phyloP scores from a whole-genome alignment of 2,113 vertebrate species.

The Lasiurus borealis region DNA sequence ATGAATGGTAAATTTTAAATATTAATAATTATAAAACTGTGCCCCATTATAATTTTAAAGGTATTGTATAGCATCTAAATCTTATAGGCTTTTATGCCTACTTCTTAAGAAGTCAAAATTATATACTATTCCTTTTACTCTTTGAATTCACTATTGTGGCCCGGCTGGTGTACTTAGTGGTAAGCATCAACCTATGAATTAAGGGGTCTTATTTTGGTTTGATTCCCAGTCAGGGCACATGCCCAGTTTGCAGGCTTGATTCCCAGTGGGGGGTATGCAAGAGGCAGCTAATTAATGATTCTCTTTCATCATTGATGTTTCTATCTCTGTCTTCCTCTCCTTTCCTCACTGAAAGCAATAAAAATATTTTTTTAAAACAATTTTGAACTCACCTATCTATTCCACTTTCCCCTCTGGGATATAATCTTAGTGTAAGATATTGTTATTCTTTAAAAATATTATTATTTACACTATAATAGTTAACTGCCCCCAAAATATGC shows the following conservation, averaged over 20 bases:
- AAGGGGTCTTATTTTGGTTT: no score
- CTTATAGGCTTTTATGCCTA: background rate
- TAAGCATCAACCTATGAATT: no score
- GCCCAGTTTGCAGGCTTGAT: no score
- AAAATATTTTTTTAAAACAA: no score
- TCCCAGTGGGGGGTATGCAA: no score
- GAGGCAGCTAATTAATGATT: no score
- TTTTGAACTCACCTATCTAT: background rate
- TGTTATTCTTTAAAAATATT: background rate
- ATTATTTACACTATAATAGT: background rate
- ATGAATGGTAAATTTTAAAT: background rate
- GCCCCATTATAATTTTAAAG: background rate
- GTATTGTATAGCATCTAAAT: background rate
- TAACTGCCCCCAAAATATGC: background rate
- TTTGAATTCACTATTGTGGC: background rate
- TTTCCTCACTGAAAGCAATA: no score
- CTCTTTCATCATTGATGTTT: no score
- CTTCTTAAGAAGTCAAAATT: background rate
- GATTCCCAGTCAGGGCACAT: no score
- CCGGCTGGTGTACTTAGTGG: no score
- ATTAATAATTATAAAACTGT: background rate
- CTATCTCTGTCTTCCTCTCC: no score
- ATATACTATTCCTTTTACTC: background rate
- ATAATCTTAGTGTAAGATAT: background rate
- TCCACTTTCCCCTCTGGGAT: background rate